Conservation (phyloP, 1,140 invertebrate genomes). For the Lasioglossum baleicum region DNA sequence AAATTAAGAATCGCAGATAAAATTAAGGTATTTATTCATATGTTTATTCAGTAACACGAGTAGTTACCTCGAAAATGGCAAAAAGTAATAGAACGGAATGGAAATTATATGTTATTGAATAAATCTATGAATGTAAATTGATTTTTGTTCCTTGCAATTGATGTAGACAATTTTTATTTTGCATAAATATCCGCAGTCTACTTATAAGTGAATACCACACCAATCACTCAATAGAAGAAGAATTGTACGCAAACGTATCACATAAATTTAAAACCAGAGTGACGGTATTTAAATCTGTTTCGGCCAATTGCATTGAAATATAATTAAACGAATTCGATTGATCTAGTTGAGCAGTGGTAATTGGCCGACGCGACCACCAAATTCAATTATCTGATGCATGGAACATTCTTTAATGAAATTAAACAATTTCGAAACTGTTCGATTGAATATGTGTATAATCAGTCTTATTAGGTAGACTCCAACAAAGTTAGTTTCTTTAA, state of each 20-base stretch:
- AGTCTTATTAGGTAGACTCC: not conserved
- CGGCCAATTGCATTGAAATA: not conserved
- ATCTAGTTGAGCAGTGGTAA: not conserved
- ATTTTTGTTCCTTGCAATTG: no score
- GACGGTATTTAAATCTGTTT: not conserved
- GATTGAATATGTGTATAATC: conserved; percentile 32
- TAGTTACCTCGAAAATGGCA: no score
- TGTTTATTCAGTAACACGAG: no score
- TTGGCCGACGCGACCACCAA: not conserved
- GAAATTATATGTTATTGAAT: no score
- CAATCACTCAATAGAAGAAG: not conserved
- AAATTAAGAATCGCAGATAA: no score
- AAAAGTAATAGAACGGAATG: no score
- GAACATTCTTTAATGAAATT: conserved; percentile 34
- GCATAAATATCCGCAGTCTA: no score
- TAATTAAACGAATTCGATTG: conserved; percentile 3
- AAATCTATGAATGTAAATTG: no score
- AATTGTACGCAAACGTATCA: no score
- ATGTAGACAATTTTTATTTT: no score
- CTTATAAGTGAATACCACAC: no score
- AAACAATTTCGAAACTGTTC: conserved; percentile 4
- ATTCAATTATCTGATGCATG: not conserved
- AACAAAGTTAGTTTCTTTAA: conserved; percentile 6
- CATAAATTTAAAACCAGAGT: not conserved
- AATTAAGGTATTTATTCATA: no score